A percentile compares a stretch with the other conserved stretches of the same genome.
phyloP scores from a whole-genome alignment of 1,140 invertebrate species.

The Anastrepha ludens region DNA sequence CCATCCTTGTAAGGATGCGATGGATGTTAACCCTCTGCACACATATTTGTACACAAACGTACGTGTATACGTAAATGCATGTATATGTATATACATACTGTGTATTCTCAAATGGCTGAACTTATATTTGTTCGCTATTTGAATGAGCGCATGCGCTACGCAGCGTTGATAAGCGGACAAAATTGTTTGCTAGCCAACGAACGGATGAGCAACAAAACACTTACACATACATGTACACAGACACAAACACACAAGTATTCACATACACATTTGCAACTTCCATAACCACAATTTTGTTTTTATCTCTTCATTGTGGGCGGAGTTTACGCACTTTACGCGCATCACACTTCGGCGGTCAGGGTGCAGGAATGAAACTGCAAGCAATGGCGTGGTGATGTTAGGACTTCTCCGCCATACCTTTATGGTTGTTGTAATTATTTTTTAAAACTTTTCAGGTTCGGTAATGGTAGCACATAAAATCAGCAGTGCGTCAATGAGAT shows the following conservation, averaged over 20 bases:
- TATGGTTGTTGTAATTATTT: not conserved
- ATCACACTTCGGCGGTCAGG: not conserved
- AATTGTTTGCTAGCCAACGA: slow-evolving; percentile 29
- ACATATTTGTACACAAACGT: not conserved
- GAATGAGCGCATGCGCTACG: slow-evolving; percentile 53
- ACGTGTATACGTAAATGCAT: not conserved
- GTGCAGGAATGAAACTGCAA: not conserved
- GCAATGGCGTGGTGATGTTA: slow-evolving; percentile 4
- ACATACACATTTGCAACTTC: not conserved
- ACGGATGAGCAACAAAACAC: slow-evolving; percentile 25
- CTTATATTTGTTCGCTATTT: not conserved
- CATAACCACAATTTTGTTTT: not conserved
- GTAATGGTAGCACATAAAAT: not conserved
- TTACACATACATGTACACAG: not conserved
- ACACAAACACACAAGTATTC: not conserved
- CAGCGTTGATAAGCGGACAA: slow-evolving; percentile 28
- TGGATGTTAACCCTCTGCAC: slow-evolving; percentile 37
- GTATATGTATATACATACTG: not conserved
- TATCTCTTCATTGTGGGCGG: slow-evolving; percentile 54
- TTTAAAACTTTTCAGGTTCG: not conserved
- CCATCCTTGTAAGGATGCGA: slow-evolving; percentile 54
- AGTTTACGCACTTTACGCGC: slow-evolving; percentile 56
- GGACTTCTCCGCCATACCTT: not conserved
- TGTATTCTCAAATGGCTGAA: not conserved
- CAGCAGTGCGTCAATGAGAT: not conserved